Base-by-base conservation (phyloP, 2,113 vertebrate species). In the Peucedramus taeniatus region DNA sequence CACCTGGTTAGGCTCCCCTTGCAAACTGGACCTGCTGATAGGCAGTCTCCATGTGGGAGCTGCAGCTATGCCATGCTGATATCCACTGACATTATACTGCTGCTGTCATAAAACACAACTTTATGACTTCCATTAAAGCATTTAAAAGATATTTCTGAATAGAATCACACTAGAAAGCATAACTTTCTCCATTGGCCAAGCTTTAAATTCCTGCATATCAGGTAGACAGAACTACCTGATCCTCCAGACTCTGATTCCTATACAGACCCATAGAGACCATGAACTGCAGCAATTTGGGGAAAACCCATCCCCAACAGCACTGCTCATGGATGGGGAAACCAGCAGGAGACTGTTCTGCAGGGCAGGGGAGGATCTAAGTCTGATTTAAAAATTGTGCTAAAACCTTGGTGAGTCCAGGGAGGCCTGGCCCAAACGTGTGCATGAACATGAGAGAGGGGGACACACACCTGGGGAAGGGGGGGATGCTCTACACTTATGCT, bases 311-410 rank as follows among this genome's bases (percentile, higher is more conserved):
- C 75, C n/a, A 81, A 5, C 35, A 83, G n/a, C 60, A 53, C 17
- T 9, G 1, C 60, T 81, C 39, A 50, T 28, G 49, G 76, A 57
- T 14, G 15, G 57, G n/a, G 45, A 92, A 64, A 71, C 26, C 45
- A 87, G 28, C 30, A 86, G 49, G 47, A 89, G 27, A 19, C 33
- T 70, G 19, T 39, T 84, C 88, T 90, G 60, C 82, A 81, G 85
- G 72, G 60, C 47, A 86, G 47, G 31, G 69, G 79, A 81, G 64
- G 84, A 75, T n/a, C 44, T 40, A 69, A 83, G 8, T 47, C 68
- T 81, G 72, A 71, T 81, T 89, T 60, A 90, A 95, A 35, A 75
- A 31, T 66, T 84, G 90, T 90, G 68, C 89, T 93, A 76, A 95
- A 96, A 91, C 74, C 74, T 87, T 79, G 69, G 57, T 65, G 70